A percentile compares a stretch with the other conserved stretches of the same genome.
phyloP scores from a whole-genome alignment of 2,797 vertebrate genomes.

The Halcyon smyrnensis region DNA sequence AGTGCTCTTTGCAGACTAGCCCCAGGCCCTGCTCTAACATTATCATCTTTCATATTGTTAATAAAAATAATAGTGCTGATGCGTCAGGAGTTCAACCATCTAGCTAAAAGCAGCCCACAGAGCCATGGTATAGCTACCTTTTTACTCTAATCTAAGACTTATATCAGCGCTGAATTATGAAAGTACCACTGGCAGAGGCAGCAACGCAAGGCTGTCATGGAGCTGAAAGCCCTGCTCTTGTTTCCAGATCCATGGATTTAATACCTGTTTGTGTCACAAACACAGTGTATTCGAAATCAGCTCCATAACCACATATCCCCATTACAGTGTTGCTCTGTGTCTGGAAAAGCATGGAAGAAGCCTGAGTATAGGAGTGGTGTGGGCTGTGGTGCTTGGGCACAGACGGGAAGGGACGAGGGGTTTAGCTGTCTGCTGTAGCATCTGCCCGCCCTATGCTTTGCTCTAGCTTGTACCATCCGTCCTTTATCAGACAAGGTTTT shows the following conservation, averaged over 20 bases:
- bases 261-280: background rate
- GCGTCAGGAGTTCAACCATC: background rate
- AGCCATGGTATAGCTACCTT: background rate
- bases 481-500: background rate
- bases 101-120: background rate
- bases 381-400: background rate
- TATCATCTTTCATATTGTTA: background rate
- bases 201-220: fast-evolving
- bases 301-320: fast-evolving
- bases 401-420: background rate
- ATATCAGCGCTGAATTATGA: background rate
- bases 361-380: fast-evolving
- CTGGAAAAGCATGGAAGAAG: background rate
- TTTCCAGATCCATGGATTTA: background rate
- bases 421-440: background rate
- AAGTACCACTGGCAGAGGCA: background rate
- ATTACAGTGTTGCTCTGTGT: background rate
- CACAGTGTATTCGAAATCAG: background rate
- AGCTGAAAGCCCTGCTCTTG: background rate
- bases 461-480: background rate
- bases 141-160: background rate
- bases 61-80: background rate
- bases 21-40: background rate
- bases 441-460: background rate
- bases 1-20: background rate